Percentiles rank a stretch among this genome's conserved stretches.
phyloP scores from a whole-genome alignment of 2,888 invertebrate species.

The Melinaea menophilus region DNA sequence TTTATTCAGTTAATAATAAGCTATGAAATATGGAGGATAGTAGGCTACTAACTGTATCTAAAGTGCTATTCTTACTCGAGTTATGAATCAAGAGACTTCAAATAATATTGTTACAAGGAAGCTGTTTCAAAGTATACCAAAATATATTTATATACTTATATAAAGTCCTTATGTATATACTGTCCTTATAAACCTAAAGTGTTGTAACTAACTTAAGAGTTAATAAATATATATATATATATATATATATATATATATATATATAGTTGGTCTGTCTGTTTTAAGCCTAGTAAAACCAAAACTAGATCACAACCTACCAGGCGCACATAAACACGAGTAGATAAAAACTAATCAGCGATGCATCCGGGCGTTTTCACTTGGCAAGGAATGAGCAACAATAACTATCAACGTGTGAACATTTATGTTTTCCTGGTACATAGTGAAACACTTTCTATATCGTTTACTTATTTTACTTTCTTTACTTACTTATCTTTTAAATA shows the following conservation, averaged over 20 bases:
- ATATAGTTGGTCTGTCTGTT: neutral
- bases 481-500: neutral
- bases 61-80: slow-evolving; percentile 1
- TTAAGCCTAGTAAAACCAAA: neutral
- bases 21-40: slow-evolving; percentile 24
- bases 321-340: slow-evolving; percentile 33
- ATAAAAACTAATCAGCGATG: slow-evolving; percentile 58
- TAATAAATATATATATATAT: too few relatives aligned
- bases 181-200: too few relatives aligned
- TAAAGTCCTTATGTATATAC: too few relatives aligned
- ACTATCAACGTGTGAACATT: slow-evolving; percentile 33
- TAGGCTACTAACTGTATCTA: slow-evolving; percentile 22
- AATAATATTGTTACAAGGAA: too few relatives aligned
- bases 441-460: slow-evolving; percentile 31
- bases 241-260: too few relatives aligned
- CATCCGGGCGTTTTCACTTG: slow-evolving; percentile 70
- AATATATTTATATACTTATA: too few relatives aligned
- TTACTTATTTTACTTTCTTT: neutral
- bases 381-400: slow-evolving; percentile 54
- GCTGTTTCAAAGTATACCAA: too few relatives aligned
- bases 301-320: neutral
- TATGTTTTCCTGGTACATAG: slow-evolving; percentile 31
- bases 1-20: slow-evolving; percentile 14
- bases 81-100: too few relatives aligned
- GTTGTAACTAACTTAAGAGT: too few relatives aligned